These are phyloP conservation scores for Dendrolimus kikuchii DNA, from an alignment of 1,140 invertebrate genomes.

Conservation along the genomic window DNA sequence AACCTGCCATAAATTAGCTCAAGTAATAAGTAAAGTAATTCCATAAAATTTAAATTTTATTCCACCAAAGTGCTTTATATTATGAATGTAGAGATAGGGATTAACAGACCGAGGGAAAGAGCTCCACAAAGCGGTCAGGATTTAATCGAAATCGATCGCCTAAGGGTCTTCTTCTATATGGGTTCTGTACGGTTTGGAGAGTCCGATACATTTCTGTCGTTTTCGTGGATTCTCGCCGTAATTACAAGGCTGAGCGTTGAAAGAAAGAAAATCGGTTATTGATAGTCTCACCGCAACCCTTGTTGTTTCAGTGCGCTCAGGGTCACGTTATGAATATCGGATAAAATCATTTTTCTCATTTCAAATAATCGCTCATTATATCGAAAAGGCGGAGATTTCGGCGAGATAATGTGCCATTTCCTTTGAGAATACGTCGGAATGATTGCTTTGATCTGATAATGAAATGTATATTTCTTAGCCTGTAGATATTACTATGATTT, in stretches of 20 bases:
- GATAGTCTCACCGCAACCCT: too few relatives aligned
- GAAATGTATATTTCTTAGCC: background rate
- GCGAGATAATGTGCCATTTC: conserved; percentile 34
- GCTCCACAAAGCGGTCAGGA: conserved; percentile 13
- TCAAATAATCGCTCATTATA: conserved; percentile 46
- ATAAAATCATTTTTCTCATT: conserved; percentile 47
- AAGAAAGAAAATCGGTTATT: too few relatives aligned
- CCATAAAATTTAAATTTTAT: too few relatives aligned
- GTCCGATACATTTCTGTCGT: too few relatives aligned
- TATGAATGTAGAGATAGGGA: too few relatives aligned
- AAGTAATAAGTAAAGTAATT: too few relatives aligned
- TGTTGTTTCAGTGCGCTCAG: background rate
- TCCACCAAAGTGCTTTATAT: too few relatives aligned
- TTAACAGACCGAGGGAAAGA: background rate
- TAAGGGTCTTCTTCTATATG: conserved; percentile 15
- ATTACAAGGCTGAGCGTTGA: too few relatives aligned
- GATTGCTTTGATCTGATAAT: conserved; percentile 6
- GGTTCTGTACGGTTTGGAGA: conserved; percentile 4
- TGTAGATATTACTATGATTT: too few relatives aligned
- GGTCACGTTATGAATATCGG: conserved; percentile 20
- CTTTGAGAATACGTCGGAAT: conserved; percentile 20
- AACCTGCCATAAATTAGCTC: too few relatives aligned
- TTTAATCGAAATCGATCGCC: conserved; percentile 26
- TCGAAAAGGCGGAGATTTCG: conserved; percentile 25
- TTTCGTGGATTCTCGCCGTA: too few relatives aligned